Evolutionary conservation across 1,140 invertebrate species (phyloP).

Genomic region (Camponotus vicinus): DNA sequence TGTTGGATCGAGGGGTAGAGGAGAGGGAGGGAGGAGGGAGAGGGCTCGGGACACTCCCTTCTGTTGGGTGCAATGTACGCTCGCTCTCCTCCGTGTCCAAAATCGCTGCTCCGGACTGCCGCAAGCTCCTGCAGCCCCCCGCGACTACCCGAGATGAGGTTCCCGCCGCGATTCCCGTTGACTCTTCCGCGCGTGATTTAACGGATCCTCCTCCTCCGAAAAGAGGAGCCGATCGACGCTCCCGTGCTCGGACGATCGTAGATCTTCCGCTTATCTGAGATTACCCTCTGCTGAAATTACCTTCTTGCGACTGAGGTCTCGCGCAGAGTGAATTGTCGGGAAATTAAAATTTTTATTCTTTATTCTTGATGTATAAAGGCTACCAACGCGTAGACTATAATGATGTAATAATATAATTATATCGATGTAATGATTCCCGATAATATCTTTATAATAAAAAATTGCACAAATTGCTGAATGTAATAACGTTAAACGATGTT

Average conservation of each 20-base stretch:
- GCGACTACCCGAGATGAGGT: slow-evolving; percentile 11
- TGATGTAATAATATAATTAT: neutral
- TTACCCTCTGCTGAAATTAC: slow-evolving; percentile 17
- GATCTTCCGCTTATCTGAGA: slow-evolving; percentile 42
- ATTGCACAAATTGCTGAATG: neutral
- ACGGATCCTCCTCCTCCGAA: slow-evolving; percentile 17
- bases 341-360: neutral
- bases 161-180: neutral
- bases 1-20: slow-evolving; percentile 66
- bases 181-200: slow-evolving; percentile 64
- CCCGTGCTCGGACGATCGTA: slow-evolving; percentile 23
- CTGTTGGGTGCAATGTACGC: slow-evolving; percentile 79
- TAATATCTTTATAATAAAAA: slow-evolving; percentile 6
- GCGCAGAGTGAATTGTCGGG: neutral
- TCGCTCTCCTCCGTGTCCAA: slow-evolving; percentile 68
- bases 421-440: neutral
- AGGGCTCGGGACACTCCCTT: slow-evolving; percentile 78
- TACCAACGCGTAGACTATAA: neutral
- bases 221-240: slow-evolving; percentile 7
- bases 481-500: neutral
- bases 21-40: slow-evolving; percentile 50
- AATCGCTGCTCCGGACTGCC: slow-evolving; percentile 69
- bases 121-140: slow-evolving; percentile 43
- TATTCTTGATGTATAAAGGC: neutral
- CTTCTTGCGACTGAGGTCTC: neutral